Evolutionary conservation across 2,888 invertebrate species (phyloP).

Genomic region (Tachina grossa): DNA sequence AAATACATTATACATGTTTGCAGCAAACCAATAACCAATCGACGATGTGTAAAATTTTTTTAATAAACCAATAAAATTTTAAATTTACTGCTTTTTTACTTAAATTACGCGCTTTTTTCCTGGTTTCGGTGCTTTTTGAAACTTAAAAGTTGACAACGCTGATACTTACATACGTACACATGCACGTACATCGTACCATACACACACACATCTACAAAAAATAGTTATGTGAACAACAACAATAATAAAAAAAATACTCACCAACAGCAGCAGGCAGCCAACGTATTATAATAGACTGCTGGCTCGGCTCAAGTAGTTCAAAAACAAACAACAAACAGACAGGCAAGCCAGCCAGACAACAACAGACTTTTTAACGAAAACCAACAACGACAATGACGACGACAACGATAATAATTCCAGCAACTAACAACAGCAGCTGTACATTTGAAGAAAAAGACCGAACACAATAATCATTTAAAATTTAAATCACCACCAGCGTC

Average conservation of each 20-base stretch:
- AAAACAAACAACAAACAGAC: conserved; percentile 42
- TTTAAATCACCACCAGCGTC: conserved; percentile 54
- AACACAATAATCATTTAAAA: conserved; percentile 53
- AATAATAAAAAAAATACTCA: conserved; percentile 50
- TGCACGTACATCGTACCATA: background rate
- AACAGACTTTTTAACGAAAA: conserved; percentile 57
- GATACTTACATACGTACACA: background rate
- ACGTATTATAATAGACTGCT: conserved; percentile 55
- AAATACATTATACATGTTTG: too few species aligned
- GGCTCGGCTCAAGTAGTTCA: conserved; percentile 39
- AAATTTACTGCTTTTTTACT: too few species aligned
- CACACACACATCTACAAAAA: conserved; percentile 35
- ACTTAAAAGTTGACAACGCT: too few species aligned
- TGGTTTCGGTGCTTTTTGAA: too few species aligned
- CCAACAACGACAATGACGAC: conserved; percentile 47
- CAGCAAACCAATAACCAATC: too few species aligned
- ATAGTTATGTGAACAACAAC: conserved; percentile 56
- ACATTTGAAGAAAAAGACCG: conserved; percentile 36
- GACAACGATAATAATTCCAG: conserved; percentile 55
- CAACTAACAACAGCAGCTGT: conserved; percentile 69
- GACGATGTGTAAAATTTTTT: too few species aligned
- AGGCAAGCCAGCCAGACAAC: conserved; percentile 58
- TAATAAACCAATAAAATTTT: too few species aligned
- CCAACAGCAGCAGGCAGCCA: conserved; percentile 62
- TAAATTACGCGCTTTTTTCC: too few species aligned